Evolutionary conservation across 2,113 vertebrate species (phyloP), one percentile per base, ranked within the genome.

Genomic region (Onychorhynchus coronatus): DNA sequence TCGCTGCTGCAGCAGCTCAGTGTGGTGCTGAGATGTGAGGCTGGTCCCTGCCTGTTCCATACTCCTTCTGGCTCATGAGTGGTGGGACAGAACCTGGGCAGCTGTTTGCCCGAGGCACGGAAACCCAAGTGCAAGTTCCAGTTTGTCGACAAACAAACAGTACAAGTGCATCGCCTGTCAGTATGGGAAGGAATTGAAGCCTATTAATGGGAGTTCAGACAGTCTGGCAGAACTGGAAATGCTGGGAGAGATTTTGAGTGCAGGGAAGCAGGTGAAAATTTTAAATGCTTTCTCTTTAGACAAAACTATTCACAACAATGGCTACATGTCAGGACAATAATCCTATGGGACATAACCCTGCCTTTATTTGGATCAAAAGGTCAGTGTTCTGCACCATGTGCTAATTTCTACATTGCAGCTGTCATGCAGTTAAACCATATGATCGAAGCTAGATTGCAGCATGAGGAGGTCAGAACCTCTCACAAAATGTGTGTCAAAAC

Each of bases 391-490:
- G 53, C 33, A 59, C 33, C 11, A 1, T 12, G 27, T 39, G 31
- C 56, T 56, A 7, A 80, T 56, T 80, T 53, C 35, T 61, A 1
- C 63, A 33, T 23, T 63, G 62, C 63, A 67, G 52, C 49, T 77
- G 39, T 93, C 3, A 0, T 0, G 0, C 17, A 0, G 22, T 73
- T 77, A n/a, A 82, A 52, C 66, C 9, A 2, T 6, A 12, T 42
- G 73, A 44, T 62, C 84, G 39, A 35, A 72, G 35, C 84, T 63
- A 42, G 47, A 27, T 16, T 80, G 78, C 56, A 58, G 56, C 55
- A 9, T 0, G 10, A 47, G 70, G 42, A 72, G 35, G 35, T 19
- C 70, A 77, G 82, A 77, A 56, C 22, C 65, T 78, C 8, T 4
- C 67, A 20, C 62, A 37, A 68, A 66, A 52, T 50, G 15, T 46